Percentiles rank a stretch among this genome's conserved stretches.
Conservation (phyloP, 2,113 vertebrate species). For the Cavia porcellus region DNA sequence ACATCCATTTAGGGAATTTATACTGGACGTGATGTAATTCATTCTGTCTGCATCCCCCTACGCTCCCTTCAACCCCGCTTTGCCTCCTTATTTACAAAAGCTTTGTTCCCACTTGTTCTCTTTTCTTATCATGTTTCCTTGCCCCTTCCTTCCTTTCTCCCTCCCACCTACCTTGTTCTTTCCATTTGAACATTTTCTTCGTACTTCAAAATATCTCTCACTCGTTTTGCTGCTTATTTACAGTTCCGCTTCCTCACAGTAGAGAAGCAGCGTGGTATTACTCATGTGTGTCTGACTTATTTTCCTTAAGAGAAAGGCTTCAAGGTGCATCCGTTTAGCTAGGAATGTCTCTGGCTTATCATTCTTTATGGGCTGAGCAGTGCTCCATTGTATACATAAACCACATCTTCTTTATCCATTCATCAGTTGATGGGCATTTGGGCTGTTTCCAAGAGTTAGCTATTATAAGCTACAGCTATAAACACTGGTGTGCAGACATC, state of each 20-base stretch:
- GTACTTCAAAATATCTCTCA: not conserved
- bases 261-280: not conserved
- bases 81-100: not conserved
- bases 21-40: not conserved
- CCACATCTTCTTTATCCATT: not conserved
- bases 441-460: not conserved
- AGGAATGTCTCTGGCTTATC: not conserved
- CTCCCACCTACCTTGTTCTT: not conserved
- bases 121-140: not conserved
- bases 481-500: not conserved
- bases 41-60: not conserved
- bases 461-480: not conserved
- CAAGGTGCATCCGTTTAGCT: not conserved
- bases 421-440: not conserved
- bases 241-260: not conserved
- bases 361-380: not conserved
- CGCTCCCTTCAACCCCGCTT: not conserved
- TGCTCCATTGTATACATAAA: not conserved
- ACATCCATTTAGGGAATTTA: not conserved
- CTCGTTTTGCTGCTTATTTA: not conserved
- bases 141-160: too few relatives aligned
- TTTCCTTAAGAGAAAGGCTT: not conserved
- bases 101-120: not conserved
- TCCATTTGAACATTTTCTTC: not conserved
- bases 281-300: not conserved